These are phyloP conservation scores for Anolis carolinensis DNA, from an alignment of 2,113 vertebrate genomes.

Conservation along the genomic window DNA sequence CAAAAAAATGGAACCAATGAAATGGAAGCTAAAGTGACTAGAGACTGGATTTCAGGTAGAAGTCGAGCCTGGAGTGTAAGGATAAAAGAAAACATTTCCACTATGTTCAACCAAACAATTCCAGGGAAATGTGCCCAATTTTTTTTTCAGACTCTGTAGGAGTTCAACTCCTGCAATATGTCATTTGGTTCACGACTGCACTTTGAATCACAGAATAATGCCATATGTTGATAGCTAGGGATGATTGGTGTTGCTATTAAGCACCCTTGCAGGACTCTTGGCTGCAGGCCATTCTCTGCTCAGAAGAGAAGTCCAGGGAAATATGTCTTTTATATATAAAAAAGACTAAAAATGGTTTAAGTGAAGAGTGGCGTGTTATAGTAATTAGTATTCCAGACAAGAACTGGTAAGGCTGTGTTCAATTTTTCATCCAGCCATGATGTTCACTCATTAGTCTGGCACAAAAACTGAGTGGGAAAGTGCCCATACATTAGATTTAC, in stretches of 20 bases:
- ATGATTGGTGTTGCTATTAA: background rate
- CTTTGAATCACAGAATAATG: slow-evolving; percentile 17
- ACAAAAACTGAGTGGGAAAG: background rate
- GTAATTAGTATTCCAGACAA: background rate
- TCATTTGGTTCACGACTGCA: slow-evolving; percentile 4
- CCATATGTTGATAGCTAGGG: slow-evolving; percentile 8
- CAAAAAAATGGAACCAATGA: background rate
- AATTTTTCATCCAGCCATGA: background rate
- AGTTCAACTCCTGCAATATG: slow-evolving; percentile 1
- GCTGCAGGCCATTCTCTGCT: background rate
- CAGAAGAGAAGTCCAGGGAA: background rate
- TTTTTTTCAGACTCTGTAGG: slow-evolving; percentile 5
- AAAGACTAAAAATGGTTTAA: background rate
- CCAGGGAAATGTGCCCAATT: background rate
- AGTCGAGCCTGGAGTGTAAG: background rate
- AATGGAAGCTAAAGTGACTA: background rate
- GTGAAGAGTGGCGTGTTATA: background rate
- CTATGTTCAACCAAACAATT: background rate
- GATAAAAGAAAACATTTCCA: background rate
- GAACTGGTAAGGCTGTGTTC: background rate
- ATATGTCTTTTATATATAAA: background rate
- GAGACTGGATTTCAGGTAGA: background rate
- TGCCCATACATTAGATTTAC: no score
- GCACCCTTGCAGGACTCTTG: background rate
- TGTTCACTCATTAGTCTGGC: background rate